Conservation (phyloP, 2,113 vertebrate genomes). For the Solenodon paradoxus region DNA sequence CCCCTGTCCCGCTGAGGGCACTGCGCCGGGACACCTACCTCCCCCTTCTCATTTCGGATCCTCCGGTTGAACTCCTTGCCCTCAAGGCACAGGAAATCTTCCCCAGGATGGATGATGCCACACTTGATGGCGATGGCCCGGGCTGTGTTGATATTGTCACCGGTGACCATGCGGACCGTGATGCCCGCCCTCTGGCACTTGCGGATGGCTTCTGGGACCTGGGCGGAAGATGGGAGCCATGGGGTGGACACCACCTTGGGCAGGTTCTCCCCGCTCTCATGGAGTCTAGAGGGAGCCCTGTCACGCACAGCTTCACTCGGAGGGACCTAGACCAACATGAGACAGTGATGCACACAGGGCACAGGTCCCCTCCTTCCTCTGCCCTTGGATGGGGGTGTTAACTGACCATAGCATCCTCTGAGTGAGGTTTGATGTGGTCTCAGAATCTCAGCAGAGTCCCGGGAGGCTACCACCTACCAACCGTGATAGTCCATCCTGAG, state of each 20-base stretch:
- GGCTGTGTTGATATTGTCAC: conserved; percentile 99
- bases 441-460: background rate
- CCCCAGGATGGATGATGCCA: conserved; percentile 96
- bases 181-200: conserved; percentile 98
- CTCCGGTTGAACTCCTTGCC: conserved; percentile 99
- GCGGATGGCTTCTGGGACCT: conserved; percentile 97
- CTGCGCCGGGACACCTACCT: conserved; percentile 80
- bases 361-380: background rate
- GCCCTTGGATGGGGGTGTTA: background rate
- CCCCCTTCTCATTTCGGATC: conserved; percentile 98
- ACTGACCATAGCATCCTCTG: background rate
- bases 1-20: accelerated
- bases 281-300: background rate
- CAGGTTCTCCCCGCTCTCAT: background rate
- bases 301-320: background rate
- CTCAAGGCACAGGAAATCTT: conserved; percentile 98
- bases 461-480: background rate
- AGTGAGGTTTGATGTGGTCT: background rate
- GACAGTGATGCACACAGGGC: background rate
- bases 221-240: background rate
- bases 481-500: background rate
- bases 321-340: background rate
- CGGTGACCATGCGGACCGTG: conserved; percentile 98
- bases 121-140: conserved; percentile 98
- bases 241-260: accelerated